Evolutionary conservation across 2,113 vertebrate species (phyloP), one percentile per base, ranked within the genome.

Genomic region (Onychostoma macrolepis): DNA sequence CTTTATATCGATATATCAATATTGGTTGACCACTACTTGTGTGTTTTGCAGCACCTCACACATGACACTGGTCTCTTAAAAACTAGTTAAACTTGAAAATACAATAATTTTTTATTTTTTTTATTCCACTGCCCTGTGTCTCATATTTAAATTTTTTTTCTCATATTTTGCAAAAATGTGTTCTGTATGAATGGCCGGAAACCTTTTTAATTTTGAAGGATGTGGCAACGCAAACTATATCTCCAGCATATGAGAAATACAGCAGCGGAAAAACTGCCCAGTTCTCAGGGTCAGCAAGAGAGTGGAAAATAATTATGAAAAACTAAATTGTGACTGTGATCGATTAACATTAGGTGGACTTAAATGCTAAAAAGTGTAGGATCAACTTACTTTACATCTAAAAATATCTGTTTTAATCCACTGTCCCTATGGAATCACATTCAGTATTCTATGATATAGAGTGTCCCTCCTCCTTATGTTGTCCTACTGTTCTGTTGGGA

Each of bases 401-500:
- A 33, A 33, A 41, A 36, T 69, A 48, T 50, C 7, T 3, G 0
- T 53, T 74, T 41, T 65, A 11, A 38, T 65, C 56, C 84, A 65
- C 4, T 67, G 56, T 65, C 56, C 74, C 71, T 74, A 61, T 56
- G 17, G 38, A 80, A 30, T 71, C 13, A n/a, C 67, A 61, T 69
- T 21, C 7, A 17, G 33, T 33, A 26, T 58, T 61, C 38, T 61
- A 61, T 87, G 28, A 74, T 80, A 83, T 36, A 76, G 17, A 71
- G 50, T 41, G n/a, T 41, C 38, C 41, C 8, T 79, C 12, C 19
- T 48, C 85, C 61, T 87, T 36, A 50, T 85, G 86, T 83, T 30
- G 86, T 71, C 88, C 63, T 53, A 87, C 56, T 72, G 87, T 85
- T 76, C 92, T 88, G 24, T 72, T 72, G 93, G 90, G 91, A 90